Percentiles rank a stretch among this genome's conserved stretches.
phyloP scores from a whole-genome alignment of 2,797 vertebrate genomes.

The Galaxias olidus region DNA sequence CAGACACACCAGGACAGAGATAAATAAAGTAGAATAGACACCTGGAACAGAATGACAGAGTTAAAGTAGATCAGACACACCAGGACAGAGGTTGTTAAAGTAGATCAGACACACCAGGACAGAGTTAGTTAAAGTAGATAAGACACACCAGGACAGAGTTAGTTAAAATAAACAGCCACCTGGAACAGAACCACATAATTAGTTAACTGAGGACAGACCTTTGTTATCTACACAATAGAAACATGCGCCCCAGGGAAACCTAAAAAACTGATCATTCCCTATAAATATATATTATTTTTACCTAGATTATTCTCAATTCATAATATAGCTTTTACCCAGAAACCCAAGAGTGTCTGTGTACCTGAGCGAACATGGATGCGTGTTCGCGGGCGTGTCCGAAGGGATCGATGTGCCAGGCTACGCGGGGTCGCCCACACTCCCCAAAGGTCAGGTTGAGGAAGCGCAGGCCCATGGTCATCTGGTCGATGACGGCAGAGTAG shows the following conservation, averaged over 20 bases:
- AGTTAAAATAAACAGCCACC: neutral
- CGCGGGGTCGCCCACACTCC: conserved; percentile 76
- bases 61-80: no score
- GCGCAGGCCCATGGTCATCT: conserved; percentile 86
- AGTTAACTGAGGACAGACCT: no score
- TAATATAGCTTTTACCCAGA: no score
- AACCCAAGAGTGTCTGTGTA: conserved; percentile 33
- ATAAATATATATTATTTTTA: no score
- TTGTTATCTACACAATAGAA: no score
- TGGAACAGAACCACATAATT: no score
- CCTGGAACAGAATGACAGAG: conserved; percentile 61
- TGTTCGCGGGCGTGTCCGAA: conserved; percentile 91
- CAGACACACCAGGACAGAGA: no score
- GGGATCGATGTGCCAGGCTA: conserved; percentile 94
- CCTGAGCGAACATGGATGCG: conserved; percentile 93
- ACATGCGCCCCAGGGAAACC: no score
- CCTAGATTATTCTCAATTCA: no score
- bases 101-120: no score
- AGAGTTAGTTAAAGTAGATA: neutral
- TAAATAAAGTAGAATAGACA: conserved; percentile 75
- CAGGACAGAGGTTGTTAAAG: neutral
- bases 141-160: no score
- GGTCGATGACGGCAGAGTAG: conserved; percentile 86
- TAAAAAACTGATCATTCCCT: no score
- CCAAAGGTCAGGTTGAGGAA: conserved; percentile 88